phyloP scores from a whole-genome alignment of 2,797 vertebrate species.

The Ceyx erithaca region DNA sequence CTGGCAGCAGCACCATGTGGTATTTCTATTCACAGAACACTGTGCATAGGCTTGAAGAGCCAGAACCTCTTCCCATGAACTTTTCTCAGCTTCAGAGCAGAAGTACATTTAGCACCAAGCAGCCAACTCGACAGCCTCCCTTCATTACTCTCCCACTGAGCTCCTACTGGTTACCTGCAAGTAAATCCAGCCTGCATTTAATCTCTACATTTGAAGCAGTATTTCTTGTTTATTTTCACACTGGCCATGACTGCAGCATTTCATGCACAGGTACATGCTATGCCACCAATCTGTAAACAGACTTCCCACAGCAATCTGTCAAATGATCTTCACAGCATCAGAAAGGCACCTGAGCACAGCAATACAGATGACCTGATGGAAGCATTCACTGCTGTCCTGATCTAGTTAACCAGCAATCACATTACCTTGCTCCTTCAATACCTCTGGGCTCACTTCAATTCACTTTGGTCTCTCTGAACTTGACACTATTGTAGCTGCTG shows the following conservation, averaged over 20 bases:
- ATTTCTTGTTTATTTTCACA: slow-evolving; percentile 5
- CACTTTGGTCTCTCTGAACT: slow-evolving; percentile 28
- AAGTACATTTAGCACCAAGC: not conserved
- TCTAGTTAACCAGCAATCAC: slow-evolving; percentile 25
- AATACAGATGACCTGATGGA: not conserved
- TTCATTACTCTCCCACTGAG: not conserved
- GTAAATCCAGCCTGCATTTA: not conserved
- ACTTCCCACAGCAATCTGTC: not conserved
- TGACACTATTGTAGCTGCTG: not conserved
- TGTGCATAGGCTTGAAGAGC: not conserved
- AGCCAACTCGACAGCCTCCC: not conserved
- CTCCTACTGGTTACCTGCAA: not conserved
- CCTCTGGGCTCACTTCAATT: slow-evolving; percentile 45
- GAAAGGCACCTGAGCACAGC: not conserved
- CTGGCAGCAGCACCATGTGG: not conserved
- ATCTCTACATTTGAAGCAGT: not conserved
- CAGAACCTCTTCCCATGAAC: not conserved
- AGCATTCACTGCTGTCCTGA: slow-evolving; percentile 14
- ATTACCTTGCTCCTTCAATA: slow-evolving; percentile 16
- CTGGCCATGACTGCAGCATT: not conserved
- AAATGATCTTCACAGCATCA: not conserved
- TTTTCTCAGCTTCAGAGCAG: not conserved
- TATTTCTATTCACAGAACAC: not conserved
- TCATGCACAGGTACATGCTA: not conserved
- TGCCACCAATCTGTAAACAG: not conserved